These are phyloP conservation scores for Elmis aenea DNA, from an alignment of 2,888 invertebrate genomes.

Conservation along the genomic window DNA sequence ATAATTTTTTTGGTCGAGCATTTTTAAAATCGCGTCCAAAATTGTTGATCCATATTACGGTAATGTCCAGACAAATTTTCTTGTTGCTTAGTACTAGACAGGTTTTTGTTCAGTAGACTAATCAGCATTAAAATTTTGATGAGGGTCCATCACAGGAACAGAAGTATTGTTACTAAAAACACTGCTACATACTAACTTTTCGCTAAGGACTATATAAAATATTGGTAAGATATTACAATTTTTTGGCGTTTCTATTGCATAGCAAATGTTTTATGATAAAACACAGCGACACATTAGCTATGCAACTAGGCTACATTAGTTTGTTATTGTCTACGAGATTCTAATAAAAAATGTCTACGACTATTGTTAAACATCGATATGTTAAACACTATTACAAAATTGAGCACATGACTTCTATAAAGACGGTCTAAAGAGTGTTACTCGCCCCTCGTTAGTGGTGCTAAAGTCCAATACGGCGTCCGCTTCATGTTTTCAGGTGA, in stretches of 20 bases:
- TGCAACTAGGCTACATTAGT: slow-evolving; percentile 19
- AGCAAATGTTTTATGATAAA: slow-evolving; percentile 10
- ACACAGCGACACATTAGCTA: slow-evolving; percentile 16
- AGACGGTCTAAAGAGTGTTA: slow-evolving; percentile 35
- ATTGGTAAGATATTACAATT: too few species aligned
- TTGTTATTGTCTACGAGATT: slow-evolving; percentile 20
- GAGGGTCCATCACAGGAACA: too few species aligned
- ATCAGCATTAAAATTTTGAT: too few species aligned
- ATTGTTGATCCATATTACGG: too few species aligned
- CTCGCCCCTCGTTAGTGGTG: slow-evolving; percentile 46
- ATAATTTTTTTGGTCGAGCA: too few species aligned
- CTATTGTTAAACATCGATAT: slow-evolving; percentile 19
- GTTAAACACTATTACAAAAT: slow-evolving; percentile 18
- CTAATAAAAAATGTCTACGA: slow-evolving; percentile 24
- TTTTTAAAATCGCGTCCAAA: too few species aligned
- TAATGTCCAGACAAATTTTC: too few species aligned
- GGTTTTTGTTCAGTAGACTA: too few species aligned
- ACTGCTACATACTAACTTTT: too few species aligned
- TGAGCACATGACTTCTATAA: slow-evolving; percentile 40
- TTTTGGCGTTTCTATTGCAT: slow-evolving; percentile 17
- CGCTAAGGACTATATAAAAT: too few species aligned
- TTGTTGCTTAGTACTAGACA: too few species aligned
- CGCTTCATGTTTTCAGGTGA: slow-evolving; percentile 37
- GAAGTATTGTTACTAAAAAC: too few species aligned
- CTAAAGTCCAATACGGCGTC: slow-evolving; percentile 40